Evolutionary conservation across 2,113 vertebrate genomes (phyloP), one percentile per base, ranked within the genome.

Genomic region (Hyperopisus bebe): DNA sequence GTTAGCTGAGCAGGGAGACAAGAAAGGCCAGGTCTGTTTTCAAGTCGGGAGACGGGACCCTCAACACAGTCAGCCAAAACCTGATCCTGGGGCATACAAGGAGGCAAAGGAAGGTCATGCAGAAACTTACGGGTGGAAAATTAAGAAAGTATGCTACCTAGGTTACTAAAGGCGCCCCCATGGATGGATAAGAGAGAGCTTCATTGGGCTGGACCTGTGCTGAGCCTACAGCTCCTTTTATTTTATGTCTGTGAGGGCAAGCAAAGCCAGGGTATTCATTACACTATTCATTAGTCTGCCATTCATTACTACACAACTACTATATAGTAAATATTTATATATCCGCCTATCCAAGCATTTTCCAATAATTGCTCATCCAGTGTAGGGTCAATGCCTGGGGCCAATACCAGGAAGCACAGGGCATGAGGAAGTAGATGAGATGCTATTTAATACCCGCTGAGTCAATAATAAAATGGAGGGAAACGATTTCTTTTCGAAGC

Each of bases 361-460:
- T 80, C 74, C 74, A 80, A 80, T 80, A 80, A 42, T 80, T 80
- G 74, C 74, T 80, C 74, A 80, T 42, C 74, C 74, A 80, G 13
- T 42, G 35, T 19, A 80, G 74, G 35, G 74, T 19, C 31, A 42
- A 42, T 31, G 74, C 35, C 17, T 80, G 74, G 4, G 9, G 11
- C 11, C 70, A 35, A 39, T 39, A 13, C 31, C 31, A 77, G 70
- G 35, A 80, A 80, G 74, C 74, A 42, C 35, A 39, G 13, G 15
- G 35, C 35, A 39, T 1, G 35, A 80, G 31, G 35, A 80, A 42
- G 74, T 19, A 42, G 74, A 80, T 80, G 74, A 80, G 74, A 42
- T 80, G 74, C 35, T 42, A 80, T 42, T 80, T 80, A 42, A 80
- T 80, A 31, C 62, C 8, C 19, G 3, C 10, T 11, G 27, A 31